Conservation (phyloP, 2,888 invertebrate species). For the Hyposoter didymator region DNA sequence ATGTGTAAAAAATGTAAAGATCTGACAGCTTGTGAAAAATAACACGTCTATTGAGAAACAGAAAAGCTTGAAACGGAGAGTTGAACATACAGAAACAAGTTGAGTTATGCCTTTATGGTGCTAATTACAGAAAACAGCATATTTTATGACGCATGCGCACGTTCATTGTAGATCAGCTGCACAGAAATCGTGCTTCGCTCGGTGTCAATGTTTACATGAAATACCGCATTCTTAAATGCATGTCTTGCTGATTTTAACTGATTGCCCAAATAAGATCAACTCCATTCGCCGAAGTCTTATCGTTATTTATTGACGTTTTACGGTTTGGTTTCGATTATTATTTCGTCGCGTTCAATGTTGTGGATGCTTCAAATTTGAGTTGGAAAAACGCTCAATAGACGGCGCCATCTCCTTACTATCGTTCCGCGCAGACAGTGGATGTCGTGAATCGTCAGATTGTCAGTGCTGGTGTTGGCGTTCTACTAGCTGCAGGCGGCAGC, state of each 20-base stretch:
- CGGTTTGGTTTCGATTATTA: neutral
- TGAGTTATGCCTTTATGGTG: constrained; percentile 18
- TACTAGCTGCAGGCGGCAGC: neutral
- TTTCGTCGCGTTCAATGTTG: neutral
- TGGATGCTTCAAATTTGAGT: neutral
- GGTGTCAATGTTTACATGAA: constrained; percentile 1
- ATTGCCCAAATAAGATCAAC: neutral
- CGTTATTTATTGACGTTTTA: neutral
- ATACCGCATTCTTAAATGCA: neutral
- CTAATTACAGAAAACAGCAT: neutral
- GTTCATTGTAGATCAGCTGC: constrained; percentile 43
- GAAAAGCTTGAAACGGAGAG: neutral
- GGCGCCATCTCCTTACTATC: neutral
- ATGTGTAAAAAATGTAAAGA: neutral
- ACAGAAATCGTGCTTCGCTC: constrained; percentile 9
- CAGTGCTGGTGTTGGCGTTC: constrained; percentile 3
- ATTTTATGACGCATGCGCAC: constrained; percentile 39
- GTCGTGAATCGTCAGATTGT: constrained; percentile 6
- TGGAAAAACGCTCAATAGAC: neutral
- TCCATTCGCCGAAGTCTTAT: neutral
- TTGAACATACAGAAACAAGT: neutral
- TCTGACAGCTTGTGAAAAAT: constrained; percentile 16
- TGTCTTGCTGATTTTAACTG: neutral
- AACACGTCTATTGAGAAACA: neutral
- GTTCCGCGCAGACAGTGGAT: neutral